Percentiles rank a stretch among this genome's conserved stretches.
phyloP scores from a whole-genome alignment of 2,113 vertebrate genomes.

The Carettochelys insculpta region DNA sequence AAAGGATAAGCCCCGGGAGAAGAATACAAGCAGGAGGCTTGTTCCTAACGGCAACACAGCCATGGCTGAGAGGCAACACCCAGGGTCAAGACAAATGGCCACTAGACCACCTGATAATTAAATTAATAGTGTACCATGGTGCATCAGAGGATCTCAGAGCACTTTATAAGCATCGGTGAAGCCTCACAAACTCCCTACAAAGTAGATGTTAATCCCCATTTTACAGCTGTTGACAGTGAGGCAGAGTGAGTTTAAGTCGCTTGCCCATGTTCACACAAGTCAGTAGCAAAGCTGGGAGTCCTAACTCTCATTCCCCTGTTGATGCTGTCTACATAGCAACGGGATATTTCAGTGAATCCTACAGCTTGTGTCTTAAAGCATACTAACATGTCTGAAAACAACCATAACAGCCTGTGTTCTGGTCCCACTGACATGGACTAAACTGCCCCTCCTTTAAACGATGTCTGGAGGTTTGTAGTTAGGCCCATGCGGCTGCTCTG shows the following conservation, averaged over 20 bases:
- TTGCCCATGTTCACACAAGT: not conserved
- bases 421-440: not conserved
- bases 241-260: not conserved
- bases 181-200: not conserved
- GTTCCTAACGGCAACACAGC: constrained; percentile 34
- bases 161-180: not conserved
- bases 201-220: not conserved
- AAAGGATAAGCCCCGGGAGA: constrained; percentile 62
- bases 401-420: not conserved
- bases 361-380: not conserved
- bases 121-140: not conserved
- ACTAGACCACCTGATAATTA: not conserved
- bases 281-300: rapidly evolving
- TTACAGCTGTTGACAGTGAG: rapidly evolving
- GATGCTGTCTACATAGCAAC: rapidly evolving
- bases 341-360: rapidly evolving
- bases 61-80: not conserved
- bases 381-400: rapidly evolving
- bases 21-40: not conserved
- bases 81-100: not conserved
- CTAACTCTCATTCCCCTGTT: rapidly evolving
- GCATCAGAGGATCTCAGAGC: rapidly evolving
- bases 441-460: not conserved
- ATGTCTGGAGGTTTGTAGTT: not conserved
- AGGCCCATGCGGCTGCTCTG: too few species aligned